Percentiles rank a stretch among this genome's conserved stretches.
Conservation (phyloP, 2,113 vertebrate species). For the Eublepharis macularius region DNA sequence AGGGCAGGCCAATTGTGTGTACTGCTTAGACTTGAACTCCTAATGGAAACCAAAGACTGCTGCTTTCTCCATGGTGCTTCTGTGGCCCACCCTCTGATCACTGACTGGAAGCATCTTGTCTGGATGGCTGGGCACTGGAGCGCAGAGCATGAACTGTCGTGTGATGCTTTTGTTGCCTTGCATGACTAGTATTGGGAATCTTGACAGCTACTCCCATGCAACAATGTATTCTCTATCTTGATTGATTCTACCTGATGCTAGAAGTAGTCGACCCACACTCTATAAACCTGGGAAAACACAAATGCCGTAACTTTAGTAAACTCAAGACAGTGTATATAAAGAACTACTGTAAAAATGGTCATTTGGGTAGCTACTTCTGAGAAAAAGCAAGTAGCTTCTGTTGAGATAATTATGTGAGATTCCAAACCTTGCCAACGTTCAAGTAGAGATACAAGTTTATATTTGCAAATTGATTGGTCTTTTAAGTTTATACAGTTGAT, state of each 20-base stretch:
- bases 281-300: neutral
- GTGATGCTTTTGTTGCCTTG: neutral
- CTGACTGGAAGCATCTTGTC: slow-evolving; percentile 21
- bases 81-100: slow-evolving; percentile 7
- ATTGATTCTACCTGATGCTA: neutral
- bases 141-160: neutral
- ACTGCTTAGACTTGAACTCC: slow-evolving; percentile 33
- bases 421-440: neutral
- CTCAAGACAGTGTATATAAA: too few species aligned
- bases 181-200: slow-evolving; percentile 10
- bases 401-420: neutral
- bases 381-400: neutral
- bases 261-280: neutral
- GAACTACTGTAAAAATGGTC: neutral
- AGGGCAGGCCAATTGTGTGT: slow-evolving; percentile 2
- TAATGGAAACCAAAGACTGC: slow-evolving; percentile 15
- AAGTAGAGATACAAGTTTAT: neutral
- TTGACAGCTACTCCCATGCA: neutral
- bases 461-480: neutral
- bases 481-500: too few species aligned
- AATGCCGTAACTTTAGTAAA: neutral
- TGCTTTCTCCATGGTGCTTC: slow-evolving; percentile 34
- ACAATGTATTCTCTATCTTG: neutral
- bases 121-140: neutral
- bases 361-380: neutral